A percentile compares a stretch with the other conserved stretches of the same genome.
Conservation (phyloP, 2,113 vertebrate genomes). For the Syngnathus floridae region DNA sequence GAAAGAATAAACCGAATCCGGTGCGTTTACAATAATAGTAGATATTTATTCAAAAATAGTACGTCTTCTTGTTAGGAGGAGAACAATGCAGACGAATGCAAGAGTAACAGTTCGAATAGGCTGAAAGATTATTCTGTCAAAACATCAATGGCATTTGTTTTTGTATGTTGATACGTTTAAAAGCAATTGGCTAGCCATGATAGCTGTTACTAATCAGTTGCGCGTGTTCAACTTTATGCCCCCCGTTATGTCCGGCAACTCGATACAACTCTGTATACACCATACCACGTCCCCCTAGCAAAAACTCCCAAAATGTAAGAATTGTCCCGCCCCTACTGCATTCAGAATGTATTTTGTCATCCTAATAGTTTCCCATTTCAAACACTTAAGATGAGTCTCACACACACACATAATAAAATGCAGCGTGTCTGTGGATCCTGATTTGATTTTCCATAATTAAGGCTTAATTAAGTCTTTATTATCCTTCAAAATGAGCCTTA, state of each 20-base stretch:
- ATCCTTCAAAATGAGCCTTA: slow-evolving; percentile 4
- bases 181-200: no score
- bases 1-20: no score
- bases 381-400: not conserved
- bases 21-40: no score
- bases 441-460: not conserved
- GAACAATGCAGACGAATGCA: no score
- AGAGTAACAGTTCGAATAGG: no score
- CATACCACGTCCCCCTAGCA: not conserved
- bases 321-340: not conserved
- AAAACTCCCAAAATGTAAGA: not conserved
- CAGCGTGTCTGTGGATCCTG: not conserved
- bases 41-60: no score
- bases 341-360: not conserved
- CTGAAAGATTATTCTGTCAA: no score
- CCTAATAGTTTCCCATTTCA: not conserved
- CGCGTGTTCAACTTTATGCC: no score
- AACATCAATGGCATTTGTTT: no score
- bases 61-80: no score
- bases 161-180: no score
- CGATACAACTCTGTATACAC: not conserved
- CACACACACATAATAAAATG: not conserved
- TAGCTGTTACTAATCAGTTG: no score
- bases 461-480: slow-evolving; percentile 1
- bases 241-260: not conserved